Conservation (phyloP, 1,140 invertebrate species). For the Zophobas atratus region DNA sequence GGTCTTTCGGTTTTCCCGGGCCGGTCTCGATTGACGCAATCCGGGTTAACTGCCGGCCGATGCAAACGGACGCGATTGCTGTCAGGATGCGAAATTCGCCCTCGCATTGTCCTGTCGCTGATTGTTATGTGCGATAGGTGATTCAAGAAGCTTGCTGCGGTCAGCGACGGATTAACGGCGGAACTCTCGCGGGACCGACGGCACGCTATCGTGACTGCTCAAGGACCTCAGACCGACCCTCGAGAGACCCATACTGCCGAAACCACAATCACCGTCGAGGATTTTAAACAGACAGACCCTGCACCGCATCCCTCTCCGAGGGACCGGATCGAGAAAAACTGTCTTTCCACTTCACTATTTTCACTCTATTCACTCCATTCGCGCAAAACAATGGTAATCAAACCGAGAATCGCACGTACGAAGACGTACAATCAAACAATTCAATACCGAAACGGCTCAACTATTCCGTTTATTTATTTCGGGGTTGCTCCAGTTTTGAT, state of each 20-base stretch:
- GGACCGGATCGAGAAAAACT: constrained; percentile 35
- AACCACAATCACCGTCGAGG: constrained; percentile 52
- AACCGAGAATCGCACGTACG: neutral
- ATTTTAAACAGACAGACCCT: constrained; percentile 49
- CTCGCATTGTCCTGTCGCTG: constrained; percentile 49
- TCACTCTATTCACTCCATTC: constrained; percentile 11
- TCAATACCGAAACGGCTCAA: too few relatives aligned
- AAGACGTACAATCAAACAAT: neutral
- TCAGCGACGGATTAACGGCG: constrained; percentile 56
- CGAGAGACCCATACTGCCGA: constrained; percentile 47
- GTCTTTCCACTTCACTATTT: constrained; percentile 20
- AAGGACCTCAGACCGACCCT: constrained; percentile 41
- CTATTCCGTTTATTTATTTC: too few relatives aligned
- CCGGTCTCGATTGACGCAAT: constrained; percentile 49
- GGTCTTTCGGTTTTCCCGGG: constrained; percentile 45
- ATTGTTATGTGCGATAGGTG: constrained; percentile 55
- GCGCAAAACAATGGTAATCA: neutral
- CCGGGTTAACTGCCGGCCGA: constrained; percentile 51
- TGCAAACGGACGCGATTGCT: constrained; percentile 51
- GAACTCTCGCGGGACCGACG: constrained; percentile 46
- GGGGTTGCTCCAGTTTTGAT: too few relatives aligned
- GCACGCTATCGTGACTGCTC: constrained; percentile 49
- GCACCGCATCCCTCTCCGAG: neutral
- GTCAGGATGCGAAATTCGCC: constrained; percentile 36
- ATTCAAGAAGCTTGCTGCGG: constrained; percentile 55